These are phyloP conservation scores for Belonocnema kinseyi DNA, from an alignment of 1,140 invertebrate species.

Conservation along the genomic window DNA sequence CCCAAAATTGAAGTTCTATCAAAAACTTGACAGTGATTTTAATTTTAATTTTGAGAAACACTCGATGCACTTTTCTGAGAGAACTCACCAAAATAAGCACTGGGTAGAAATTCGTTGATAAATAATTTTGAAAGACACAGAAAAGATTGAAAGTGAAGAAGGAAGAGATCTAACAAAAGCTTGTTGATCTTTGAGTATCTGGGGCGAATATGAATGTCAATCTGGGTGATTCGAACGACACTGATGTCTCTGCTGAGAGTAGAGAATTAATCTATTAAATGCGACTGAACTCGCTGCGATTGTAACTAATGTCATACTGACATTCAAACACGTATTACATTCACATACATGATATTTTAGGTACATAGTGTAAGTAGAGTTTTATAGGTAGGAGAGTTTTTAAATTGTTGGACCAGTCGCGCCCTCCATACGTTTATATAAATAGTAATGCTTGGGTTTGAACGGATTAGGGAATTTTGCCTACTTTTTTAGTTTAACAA, in stretches of 20 bases:
- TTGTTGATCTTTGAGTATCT: slow-evolving; percentile 47
- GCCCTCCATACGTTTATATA: no score
- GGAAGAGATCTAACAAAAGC: slow-evolving; percentile 30
- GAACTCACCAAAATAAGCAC: neutral
- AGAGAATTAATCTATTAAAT: slow-evolving; percentile 62
- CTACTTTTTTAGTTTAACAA: no score
- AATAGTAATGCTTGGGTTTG: no score
- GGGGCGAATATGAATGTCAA: slow-evolving; percentile 63
- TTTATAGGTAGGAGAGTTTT: neutral
- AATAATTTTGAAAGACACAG: slow-evolving; percentile 2
- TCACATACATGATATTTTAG: slow-evolving; percentile 43
- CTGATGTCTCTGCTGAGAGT: slow-evolving; percentile 41
- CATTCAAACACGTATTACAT: slow-evolving; percentile 50
- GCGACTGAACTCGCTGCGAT: slow-evolving; percentile 52
- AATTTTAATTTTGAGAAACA: no score
- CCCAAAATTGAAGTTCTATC: no score
- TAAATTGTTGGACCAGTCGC: no score
- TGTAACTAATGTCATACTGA: slow-evolving; percentile 45
- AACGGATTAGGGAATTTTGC: no score
- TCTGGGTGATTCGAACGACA: slow-evolving; percentile 51
- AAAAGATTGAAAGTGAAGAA: slow-evolving; percentile 5
- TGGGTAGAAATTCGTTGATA: neutral
- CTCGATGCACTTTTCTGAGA: neutral
- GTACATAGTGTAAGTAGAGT: slow-evolving; percentile 4
- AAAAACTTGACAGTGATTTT: no score